phyloP scores from a whole-genome alignment of 2,113 vertebrate genomes.

The Orcinus orca region DNA sequence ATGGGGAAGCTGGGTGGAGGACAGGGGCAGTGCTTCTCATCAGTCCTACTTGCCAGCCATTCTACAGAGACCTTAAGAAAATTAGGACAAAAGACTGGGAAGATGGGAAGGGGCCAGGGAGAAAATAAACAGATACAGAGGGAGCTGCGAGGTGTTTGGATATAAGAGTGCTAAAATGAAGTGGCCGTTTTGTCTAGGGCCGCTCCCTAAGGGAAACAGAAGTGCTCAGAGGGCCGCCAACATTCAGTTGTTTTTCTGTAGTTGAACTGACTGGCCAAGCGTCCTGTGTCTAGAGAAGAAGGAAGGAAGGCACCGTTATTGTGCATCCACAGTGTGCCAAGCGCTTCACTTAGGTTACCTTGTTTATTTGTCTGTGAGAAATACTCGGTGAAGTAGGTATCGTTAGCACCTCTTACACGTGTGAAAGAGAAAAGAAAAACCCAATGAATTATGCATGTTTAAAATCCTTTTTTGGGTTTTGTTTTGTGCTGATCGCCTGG shows the following conservation, averaged over 20 bases:
- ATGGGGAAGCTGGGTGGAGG: neutral
- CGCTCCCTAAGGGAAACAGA: neutral
- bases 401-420: neutral
- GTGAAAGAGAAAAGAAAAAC: neutral
- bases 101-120: neutral
- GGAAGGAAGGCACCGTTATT: neutral
- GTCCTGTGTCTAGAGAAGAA: neutral
- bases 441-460: neutral
- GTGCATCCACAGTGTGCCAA: rapidly evolving
- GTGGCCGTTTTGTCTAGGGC: neutral
- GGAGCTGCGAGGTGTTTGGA: neutral
- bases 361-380: neutral
- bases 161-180: neutral
- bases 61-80: neutral
- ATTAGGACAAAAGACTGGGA: neutral
- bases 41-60: neutral
- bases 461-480: neutral
- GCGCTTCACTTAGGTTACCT: neutral
- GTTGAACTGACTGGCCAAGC: neutral
- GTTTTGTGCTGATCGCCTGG: neutral
- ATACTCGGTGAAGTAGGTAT: neutral
- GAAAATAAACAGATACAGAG: neutral
- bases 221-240: neutral
- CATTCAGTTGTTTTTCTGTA: neutral
- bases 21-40: neutral